Evolutionary conservation across 2,888 invertebrate genomes (phyloP).

Genomic region (Rhaphigaster nebulosa): DNA sequence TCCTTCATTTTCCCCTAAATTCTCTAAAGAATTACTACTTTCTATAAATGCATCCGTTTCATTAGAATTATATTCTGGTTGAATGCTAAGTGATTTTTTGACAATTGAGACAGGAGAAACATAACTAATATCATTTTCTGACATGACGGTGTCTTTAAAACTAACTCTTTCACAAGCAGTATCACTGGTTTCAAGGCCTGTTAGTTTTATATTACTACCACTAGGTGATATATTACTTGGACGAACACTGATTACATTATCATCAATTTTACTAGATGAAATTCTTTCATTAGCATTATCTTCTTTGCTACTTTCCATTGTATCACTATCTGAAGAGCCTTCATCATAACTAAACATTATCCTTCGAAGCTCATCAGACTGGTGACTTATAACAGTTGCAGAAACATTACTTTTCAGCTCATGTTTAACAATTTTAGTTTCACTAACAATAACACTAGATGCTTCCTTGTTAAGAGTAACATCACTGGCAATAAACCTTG

Average conservation of each 20-base stretch:
- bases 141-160: not conserved
- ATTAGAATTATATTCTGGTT: constrained; percentile 16
- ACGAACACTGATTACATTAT: constrained; percentile 13
- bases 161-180: not conserved
- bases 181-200: not conserved
- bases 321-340: constrained; percentile 51
- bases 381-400: constrained; percentile 52
- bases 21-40: constrained; percentile 25
- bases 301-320: constrained; percentile 45
- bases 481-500: constrained; percentile 14
- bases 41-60: constrained; percentile 44
- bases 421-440: constrained; percentile 3
- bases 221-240: not conserved
- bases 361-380: constrained; percentile 53
- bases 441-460: constrained; percentile 21
- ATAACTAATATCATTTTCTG: not conserved
- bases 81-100: not conserved
- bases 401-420: constrained; percentile 14
- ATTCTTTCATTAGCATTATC: not conserved
- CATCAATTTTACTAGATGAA: constrained; percentile 29
- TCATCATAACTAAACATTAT: constrained; percentile 58
- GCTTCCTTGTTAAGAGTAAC: not conserved
- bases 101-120: not conserved
- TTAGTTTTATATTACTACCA: not conserved
- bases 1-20: constrained; percentile 19